Evolutionary conservation across 92 coral and sea anemone genomes (phyloP), one percentile per base, ranked within the genome.

Genomic region (Parazoanthus darwini): DNA sequence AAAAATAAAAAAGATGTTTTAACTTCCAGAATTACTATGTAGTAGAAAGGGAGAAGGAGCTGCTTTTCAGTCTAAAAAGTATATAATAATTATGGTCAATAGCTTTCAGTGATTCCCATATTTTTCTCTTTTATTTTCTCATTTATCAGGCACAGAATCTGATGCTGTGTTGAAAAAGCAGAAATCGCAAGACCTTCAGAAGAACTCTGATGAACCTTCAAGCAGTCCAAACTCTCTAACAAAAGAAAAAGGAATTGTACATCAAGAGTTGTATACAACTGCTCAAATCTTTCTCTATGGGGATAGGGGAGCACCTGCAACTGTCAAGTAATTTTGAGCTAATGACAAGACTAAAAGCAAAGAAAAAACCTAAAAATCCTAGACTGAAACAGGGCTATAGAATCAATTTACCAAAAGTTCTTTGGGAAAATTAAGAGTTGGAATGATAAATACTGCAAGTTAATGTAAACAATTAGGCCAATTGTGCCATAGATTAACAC

Each of bases 401-500:
- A 22, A 71, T 71, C 76, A 71, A 22, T 71, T 71, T 71, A 71
- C 76, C 76, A 71, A 71, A 71, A 71, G 76, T 71, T 71, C 76
- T 71, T 71, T 71, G 37, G 37, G 76, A 71, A 71, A 71, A 71
- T 71, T 71, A 22, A 71, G 26, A 71, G 76, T 71, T 71, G 76
- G 76, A 71, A 22, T 71, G 76, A 71, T 71, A 71, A 71, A 71
- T 71, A 71, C 37, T 22, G 76, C 33, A 71, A 8, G 76, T 71
- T 71, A 26, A 71, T 22, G 37, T 71, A 63, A 63, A 63, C 25
- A 63, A 63, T 63, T 63, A 63, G 76, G 37, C 76, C 76, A 71
- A 71, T 71, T 71, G 76, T 5, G 76, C 76, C 76, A 71, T 71
- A 26, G 76, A 35, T 71, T 44, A 44, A 44, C 48, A 44, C 48